These are phyloP conservation scores for Cataglyphis altisquamis DNA, from an alignment of 2,888 invertebrate species.

Conservation along the genomic window DNA sequence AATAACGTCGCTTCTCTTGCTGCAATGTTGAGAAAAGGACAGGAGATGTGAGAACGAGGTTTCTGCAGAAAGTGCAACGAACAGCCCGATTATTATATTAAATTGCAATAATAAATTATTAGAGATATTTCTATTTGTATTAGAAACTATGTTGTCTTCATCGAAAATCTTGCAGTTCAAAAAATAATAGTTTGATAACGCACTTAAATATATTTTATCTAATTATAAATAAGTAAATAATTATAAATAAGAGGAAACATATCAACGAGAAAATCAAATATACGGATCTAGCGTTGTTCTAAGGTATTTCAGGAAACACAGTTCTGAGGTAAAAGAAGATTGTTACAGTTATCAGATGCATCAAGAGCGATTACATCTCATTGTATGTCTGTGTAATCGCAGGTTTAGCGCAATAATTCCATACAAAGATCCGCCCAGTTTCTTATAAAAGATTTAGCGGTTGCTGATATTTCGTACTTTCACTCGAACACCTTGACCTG, in stretches of 20 bases:
- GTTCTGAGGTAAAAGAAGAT: slow-evolving; percentile 29
- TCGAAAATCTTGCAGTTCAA: not conserved
- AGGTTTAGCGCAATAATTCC: slow-evolving; percentile 52
- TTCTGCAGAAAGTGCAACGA: slow-evolving; percentile 46
- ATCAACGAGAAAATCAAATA: not conserved
- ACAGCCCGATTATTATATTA: slow-evolving; percentile 13
- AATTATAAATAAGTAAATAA: slow-evolving; percentile 15
- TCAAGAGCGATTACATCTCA: slow-evolving; percentile 41
- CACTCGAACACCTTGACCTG: slow-evolving; percentile 85
- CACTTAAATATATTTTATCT: not conserved
- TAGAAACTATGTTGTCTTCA: not conserved
- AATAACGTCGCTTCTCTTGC: slow-evolving; percentile 71
- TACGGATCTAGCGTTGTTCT: not conserved
- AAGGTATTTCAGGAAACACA: not conserved
- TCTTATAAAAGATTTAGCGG: slow-evolving; percentile 70
- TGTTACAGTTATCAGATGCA: slow-evolving; percentile 42
- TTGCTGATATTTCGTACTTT: slow-evolving; percentile 85
- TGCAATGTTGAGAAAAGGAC: slow-evolving; percentile 69
- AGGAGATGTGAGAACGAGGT: slow-evolving; percentile 65
- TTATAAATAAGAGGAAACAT: too few relatives aligned
- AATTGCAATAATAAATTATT: not conserved
- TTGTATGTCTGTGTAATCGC: slow-evolving; percentile 42
- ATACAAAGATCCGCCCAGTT: slow-evolving; percentile 54
- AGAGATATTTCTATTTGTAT: not conserved
- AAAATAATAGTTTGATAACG: not conserved